These are phyloP conservation scores for Drosophila sp. DNA, from an alignment of 1,140 invertebrate species.

Conservation along the genomic window DNA sequence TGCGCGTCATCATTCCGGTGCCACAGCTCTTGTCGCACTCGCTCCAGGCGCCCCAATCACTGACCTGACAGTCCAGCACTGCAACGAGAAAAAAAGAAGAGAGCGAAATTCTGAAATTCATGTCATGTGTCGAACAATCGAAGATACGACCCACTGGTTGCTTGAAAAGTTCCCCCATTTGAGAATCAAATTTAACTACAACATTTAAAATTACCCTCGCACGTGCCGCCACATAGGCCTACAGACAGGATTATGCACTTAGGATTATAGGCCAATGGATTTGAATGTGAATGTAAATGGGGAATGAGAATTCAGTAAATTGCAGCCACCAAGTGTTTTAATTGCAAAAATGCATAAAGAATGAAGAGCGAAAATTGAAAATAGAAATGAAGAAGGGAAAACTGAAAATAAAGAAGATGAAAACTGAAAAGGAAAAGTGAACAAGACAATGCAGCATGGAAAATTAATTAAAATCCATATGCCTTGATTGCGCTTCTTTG, in stretches of 20 bases:
- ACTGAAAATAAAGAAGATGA: not conserved
- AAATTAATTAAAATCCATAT: slow-evolving; percentile 79
- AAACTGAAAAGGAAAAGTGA: not conserved
- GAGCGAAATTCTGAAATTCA: not conserved
- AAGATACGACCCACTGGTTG: not conserved
- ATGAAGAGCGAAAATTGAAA: not conserved
- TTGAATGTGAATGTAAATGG: not conserved
- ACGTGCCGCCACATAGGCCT: not conserved
- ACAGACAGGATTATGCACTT: not conserved
- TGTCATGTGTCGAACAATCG: not conserved
- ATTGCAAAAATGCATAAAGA: slow-evolving; percentile 56
- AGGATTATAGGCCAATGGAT: not conserved
- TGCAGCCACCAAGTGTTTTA: slow-evolving; percentile 55
- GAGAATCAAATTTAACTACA: not conserved
- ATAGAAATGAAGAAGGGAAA: not conserved
- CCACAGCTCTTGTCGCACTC: slow-evolving; percentile 90
- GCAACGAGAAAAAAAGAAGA: slow-evolving; percentile 58
- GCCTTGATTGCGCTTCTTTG: slow-evolving; percentile 59
- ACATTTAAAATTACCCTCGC: not conserved
- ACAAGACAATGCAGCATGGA: slow-evolving; percentile 39
- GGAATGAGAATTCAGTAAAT: not conserved
- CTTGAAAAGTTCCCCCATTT: not conserved
- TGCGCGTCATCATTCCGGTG: slow-evolving; percentile 88
- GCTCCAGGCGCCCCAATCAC: slow-evolving; percentile 90
- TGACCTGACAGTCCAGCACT: slow-evolving; percentile 92